Conservation (phyloP, 2,797 vertebrate species). For the Gallinago solitaria region DNA sequence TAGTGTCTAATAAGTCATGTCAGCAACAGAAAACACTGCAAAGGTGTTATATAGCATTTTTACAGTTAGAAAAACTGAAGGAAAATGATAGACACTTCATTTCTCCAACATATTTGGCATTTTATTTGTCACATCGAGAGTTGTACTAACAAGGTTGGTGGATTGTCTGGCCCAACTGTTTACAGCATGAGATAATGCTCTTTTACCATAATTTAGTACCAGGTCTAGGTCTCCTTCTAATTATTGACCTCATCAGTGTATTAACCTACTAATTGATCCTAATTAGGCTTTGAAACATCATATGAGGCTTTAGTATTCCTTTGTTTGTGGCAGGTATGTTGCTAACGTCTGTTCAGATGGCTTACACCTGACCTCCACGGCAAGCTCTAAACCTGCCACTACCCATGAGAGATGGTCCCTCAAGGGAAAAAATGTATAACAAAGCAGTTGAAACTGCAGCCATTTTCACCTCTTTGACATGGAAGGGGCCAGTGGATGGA, state of each 20-base stretch:
- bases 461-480: not conserved
- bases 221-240: not conserved
- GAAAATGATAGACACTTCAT: not conserved
- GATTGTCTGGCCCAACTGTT: not conserved
- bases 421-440: not conserved
- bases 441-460: not conserved
- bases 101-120: not conserved
- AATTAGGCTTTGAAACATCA: not conserved
- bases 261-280: not conserved
- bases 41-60: not conserved
- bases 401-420: not conserved
- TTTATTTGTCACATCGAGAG: not conserved
- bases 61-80: not conserved
- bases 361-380: not conserved
- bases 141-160: not conserved
- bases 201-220: not conserved
- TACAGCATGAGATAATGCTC: not conserved
- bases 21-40: not conserved
- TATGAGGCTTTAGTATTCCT: not conserved
- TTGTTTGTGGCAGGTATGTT: not conserved
- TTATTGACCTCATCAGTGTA: not conserved
- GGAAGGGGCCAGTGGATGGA: not conserved
- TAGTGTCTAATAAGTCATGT: not conserved
- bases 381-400: not conserved
- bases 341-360: not conserved